Base-by-base conservation (phyloP, 2,888 invertebrate species). In the Scotopteryx bipunctaria region DNA sequence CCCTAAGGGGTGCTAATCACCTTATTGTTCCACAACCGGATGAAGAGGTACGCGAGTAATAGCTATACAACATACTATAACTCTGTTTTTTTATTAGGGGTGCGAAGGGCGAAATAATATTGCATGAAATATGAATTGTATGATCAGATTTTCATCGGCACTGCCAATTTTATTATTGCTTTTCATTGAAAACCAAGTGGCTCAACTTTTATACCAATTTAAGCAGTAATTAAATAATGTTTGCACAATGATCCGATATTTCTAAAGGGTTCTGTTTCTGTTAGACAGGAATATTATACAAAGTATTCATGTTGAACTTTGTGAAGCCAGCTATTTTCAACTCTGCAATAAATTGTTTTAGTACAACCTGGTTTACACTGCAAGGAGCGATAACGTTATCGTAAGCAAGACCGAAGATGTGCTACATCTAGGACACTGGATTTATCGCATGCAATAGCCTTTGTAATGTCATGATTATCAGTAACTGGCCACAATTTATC, bases 1-100 rank as follows among this genome's bases (percentile, higher is more conserved):
- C 69, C 74, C 71, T 66, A 67, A 76, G 77, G 77, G 81, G 71
- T 66, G 73, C 76, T 80, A 79, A 81, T 80, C 75, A 78, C 75
- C 74, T 71, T 70, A 78, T 81, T 80, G 78, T 81, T 76, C 67
- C 68, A 69, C 62, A 55, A 62, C 61, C 65, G 66, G 60, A 52
- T 64, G 63, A 67, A 73, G 68, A 59, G 58, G 67, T 66, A 69
- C 63, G 67, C 69, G 66, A 68, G 64, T 67, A 67, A 71, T 66
- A 67, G 61, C 60, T 49, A 5, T 47, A 42, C 32, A 43, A 43
- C 46, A 42, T 41, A 17, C 19, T 9, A 46, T 55, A 41, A 14
- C 5, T 36, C 33, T 36, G 42, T 43, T 55, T 55, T 48, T 43
- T 48, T 42, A 53, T 42, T 45, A 31, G 44, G 19, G 46, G 46